Evolutionary conservation across 53 echinoderm and acorn worm species (phyloP).

Genomic region (Stichopus horrens): DNA sequence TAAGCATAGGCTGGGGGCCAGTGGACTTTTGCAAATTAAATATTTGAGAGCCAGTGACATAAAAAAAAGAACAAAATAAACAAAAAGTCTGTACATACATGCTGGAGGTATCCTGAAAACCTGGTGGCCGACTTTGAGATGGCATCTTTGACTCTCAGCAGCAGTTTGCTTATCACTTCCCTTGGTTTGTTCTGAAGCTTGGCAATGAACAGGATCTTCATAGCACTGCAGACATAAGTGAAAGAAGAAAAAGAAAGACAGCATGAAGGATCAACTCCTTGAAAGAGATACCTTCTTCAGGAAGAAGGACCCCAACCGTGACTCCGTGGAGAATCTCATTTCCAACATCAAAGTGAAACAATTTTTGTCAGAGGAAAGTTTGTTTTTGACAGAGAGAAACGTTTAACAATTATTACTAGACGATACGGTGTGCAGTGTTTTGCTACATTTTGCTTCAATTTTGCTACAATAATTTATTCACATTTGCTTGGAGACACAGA

Average conservation of each 20-base stretch:
- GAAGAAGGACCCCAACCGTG: no score
- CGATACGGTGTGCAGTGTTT: no score
- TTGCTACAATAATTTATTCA: no score
- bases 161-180: constrained; percentile 49
- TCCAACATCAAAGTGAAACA: no score
- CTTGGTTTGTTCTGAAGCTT: constrained; percentile 63
- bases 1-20: not conserved
- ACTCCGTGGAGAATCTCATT: no score
- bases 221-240: constrained; percentile 50
- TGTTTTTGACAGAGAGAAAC: no score
- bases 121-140: constrained; percentile 84
- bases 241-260: not conserved
- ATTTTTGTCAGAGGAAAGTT: no score
- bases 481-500: no score
- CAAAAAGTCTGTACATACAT: constrained; percentile 62
- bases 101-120: constrained; percentile 95
- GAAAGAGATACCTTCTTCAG: no score
- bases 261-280: no score
- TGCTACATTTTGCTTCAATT: no score
- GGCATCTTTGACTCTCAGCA: constrained; percentile 78
- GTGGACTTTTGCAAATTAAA: not conserved
- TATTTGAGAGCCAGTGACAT: constrained; percentile 52
- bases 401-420: no score
- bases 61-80: not conserved
- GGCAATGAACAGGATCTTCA: constrained; percentile 60